Evolutionary conservation across 2,797 vertebrate species (phyloP).

Genomic region (Lagodon rhomboides): DNA sequence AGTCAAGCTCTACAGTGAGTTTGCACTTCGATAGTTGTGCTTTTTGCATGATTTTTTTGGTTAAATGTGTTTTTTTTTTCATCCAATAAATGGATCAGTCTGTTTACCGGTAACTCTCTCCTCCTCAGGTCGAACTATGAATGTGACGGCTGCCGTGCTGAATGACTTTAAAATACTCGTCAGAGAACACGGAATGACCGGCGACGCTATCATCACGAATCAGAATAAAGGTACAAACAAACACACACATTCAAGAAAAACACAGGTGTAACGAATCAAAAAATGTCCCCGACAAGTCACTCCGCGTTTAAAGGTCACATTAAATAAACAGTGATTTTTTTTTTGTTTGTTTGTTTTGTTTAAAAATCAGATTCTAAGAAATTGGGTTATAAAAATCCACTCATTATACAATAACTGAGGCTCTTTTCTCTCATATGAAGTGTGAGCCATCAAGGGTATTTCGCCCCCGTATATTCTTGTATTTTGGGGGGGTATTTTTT

Average conservation of each 20-base stretch:
- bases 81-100: not conserved
- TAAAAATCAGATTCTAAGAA: too few species aligned
- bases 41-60: not conserved
- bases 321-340: not conserved
- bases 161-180: constrained; percentile 87
- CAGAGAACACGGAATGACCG: constrained; percentile 81
- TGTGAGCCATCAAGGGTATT: not conserved
- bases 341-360: too few species aligned
- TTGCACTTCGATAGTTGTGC: too few species aligned
- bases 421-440: too few species aligned
- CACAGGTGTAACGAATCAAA: not conserved
- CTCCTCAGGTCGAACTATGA: constrained; percentile 83
- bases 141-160: constrained; percentile 79
- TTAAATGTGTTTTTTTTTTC: not conserved
- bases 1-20: constrained; percentile 75
- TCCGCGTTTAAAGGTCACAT: not conserved
- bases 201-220: constrained; percentile 83
- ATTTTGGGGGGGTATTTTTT: not conserved
- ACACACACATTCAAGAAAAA: not conserved
- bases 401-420: not conserved
- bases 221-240: constrained; percentile 71
- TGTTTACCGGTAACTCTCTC: not conserved
- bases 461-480: not conserved
- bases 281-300: not conserved
- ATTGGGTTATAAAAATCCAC: too few species aligned